Evolutionary conservation across 2,797 vertebrate genomes (phyloP).

Genomic region (Crax fasciolata): DNA sequence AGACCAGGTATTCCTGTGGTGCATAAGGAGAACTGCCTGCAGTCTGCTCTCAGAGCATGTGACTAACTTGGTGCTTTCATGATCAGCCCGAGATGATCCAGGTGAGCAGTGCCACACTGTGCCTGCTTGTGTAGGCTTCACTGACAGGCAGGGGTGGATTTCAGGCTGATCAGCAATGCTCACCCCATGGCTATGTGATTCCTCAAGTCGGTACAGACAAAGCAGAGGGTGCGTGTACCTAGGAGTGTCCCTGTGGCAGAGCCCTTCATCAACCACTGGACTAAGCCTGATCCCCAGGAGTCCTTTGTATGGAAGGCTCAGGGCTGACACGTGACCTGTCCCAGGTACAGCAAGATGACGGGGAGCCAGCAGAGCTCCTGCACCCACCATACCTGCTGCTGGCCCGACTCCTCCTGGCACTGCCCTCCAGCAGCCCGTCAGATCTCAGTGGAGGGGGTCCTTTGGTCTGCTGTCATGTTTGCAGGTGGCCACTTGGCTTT

Average conservation of each 20-base stretch:
- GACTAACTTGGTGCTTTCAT: background rate
- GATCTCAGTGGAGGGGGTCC: accelerated
- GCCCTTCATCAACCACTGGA: background rate
- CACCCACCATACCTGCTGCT: background rate
- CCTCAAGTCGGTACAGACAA: background rate
- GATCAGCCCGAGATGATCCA: accelerated
- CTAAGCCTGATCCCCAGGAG: background rate
- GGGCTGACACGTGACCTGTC: background rate
- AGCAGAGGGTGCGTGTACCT: background rate
- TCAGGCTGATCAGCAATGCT: background rate
- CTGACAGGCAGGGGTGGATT: background rate
- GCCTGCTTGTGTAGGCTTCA: background rate
- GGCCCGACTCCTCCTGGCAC: background rate
- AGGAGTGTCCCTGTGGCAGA: accelerated
- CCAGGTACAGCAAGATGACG: background rate
- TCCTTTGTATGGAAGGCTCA: background rate
- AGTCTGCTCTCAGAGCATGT: background rate
- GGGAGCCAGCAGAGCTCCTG: background rate
- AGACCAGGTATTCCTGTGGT: background rate
- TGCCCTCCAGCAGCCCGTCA: background rate
- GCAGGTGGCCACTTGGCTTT: background rate
- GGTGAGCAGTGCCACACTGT: background rate
- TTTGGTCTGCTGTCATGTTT: accelerated
- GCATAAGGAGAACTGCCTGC: background rate
- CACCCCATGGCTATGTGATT: background rate